Evolutionary conservation across 2,113 vertebrate species (phyloP).

Genomic region (Passer montanus): DNA sequence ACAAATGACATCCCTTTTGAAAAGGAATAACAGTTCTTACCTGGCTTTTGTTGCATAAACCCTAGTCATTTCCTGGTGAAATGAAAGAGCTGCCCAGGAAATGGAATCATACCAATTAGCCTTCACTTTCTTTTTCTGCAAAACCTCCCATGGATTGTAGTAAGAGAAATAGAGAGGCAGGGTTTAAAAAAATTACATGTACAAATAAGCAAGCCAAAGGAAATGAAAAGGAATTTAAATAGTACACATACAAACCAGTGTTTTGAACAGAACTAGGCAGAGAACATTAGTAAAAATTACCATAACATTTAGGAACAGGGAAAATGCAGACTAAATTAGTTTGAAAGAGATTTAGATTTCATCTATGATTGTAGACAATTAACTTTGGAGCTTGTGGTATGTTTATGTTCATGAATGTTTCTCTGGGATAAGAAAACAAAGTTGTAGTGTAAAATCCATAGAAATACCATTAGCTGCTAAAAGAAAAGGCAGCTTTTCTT

Average conservation of each 20-base stretch:
- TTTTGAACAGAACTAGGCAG: background rate
- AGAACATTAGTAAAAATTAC: background rate
- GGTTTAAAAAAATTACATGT: fast-evolving
- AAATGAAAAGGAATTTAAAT: background rate
- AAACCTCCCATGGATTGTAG: background rate
- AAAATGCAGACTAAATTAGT: background rate
- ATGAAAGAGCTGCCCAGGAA: background rate
- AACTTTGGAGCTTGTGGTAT: background rate
- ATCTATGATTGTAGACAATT: background rate
- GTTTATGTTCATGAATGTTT: background rate
- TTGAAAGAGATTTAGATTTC: background rate
- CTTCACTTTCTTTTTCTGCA: background rate
- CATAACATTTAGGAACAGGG: background rate
- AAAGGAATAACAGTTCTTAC: background rate
- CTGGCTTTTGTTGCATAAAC: background rate
- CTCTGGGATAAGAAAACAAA: background rate
- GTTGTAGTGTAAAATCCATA: background rate
- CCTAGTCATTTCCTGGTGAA: background rate
- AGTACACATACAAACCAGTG: background rate
- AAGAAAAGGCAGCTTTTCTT: background rate
- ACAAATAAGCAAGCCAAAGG: background rate
- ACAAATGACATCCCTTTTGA: background rate
- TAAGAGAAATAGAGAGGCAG: background rate
- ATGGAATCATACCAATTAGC: background rate
- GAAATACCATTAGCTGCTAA: background rate